Evolutionary conservation across 2,113 vertebrate genomes (phyloP).

Genomic region (Climacteris rufus): DNA sequence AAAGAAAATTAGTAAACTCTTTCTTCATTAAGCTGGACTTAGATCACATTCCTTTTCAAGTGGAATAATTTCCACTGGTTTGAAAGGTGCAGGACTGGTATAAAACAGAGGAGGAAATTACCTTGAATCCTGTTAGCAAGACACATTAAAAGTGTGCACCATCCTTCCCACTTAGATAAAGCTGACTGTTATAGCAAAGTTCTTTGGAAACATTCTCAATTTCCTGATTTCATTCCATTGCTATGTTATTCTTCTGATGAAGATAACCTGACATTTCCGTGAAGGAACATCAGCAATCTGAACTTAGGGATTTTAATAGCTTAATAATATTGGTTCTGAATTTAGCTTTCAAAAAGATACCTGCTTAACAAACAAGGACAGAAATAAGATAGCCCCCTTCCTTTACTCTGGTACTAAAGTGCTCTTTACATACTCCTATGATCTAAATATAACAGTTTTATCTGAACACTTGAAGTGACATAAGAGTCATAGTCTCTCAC

Average conservation of each 20-base stretch:
- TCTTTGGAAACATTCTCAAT: background rate
- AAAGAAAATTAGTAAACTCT: background rate
- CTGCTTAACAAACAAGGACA: background rate
- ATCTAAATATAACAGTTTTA: background rate
- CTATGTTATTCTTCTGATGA: background rate
- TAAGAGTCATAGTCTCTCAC: background rate
- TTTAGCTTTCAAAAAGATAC: background rate
- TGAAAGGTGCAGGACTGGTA: background rate
- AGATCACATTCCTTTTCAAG: background rate
- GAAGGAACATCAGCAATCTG: background rate
- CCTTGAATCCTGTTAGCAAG: background rate
- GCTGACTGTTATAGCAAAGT: background rate
- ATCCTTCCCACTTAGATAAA: background rate
- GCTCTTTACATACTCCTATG: background rate
- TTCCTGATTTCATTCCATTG: background rate
- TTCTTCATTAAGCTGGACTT: background rate
- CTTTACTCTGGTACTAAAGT: background rate
- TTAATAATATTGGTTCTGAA: background rate
- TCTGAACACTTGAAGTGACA: background rate
- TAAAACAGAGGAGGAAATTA: background rate
- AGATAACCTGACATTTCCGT: background rate
- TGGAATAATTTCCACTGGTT: background rate
- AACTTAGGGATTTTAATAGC: background rate
- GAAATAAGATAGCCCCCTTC: background rate
- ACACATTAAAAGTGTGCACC: accelerated